These are phyloP conservation scores for Sceliomorpha sp. DNA, from an alignment of 2,888 invertebrate species.

Conservation along the genomic window DNA sequence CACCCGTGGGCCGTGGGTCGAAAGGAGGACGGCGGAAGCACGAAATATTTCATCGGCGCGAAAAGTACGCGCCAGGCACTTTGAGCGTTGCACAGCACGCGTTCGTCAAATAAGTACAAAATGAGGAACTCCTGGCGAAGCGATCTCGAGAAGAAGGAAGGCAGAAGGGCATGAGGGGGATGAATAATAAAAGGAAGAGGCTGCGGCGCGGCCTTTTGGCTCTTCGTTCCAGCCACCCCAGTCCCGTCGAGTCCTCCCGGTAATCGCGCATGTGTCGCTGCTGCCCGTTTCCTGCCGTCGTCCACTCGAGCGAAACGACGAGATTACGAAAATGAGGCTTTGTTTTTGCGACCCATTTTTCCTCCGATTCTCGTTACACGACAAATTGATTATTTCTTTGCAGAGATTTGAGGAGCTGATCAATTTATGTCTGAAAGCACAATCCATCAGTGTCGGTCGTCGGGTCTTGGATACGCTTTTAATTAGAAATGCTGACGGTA, in stretches of 20 bases:
- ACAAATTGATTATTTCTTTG: slow-evolving; percentile 13
- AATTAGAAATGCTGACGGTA: slow-evolving; percentile 1
- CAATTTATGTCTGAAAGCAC: slow-evolving; percentile 4
- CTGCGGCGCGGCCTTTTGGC: slow-evolving; percentile 8
- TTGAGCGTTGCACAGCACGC: slow-evolving; percentile 20
- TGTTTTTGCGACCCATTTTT: slow-evolving; percentile 3
- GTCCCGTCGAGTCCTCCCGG: background rate
- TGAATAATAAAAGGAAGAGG: slow-evolving; percentile 32
- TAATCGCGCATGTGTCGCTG: slow-evolving; percentile 11
- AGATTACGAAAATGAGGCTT: background rate
- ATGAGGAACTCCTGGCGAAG: slow-evolving; percentile 27
- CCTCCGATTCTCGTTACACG: slow-evolving; percentile 2
- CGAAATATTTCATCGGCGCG: slow-evolving; percentile 32
- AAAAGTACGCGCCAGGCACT: slow-evolving; percentile 23
- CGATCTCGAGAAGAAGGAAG: slow-evolving; percentile 15
- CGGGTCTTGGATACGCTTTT: background rate
- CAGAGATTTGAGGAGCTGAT: slow-evolving; percentile 5
- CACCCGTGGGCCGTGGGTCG: too few species aligned
- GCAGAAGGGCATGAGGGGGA: slow-evolving; percentile 13
- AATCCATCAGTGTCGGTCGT: slow-evolving; percentile 6
- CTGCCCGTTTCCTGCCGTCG: slow-evolving; percentile 9
- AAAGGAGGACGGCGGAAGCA: too few species aligned
- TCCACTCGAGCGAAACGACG: slow-evolving; percentile 13
- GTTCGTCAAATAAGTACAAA: slow-evolving; percentile 24
- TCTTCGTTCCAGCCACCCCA: slow-evolving; percentile 1